Percentiles rank a stretch among this genome's conserved stretches.
Evolutionary conservation across 2,797 vertebrate genomes (phyloP).

Genomic region (Geotrypetes seraphini): DNA sequence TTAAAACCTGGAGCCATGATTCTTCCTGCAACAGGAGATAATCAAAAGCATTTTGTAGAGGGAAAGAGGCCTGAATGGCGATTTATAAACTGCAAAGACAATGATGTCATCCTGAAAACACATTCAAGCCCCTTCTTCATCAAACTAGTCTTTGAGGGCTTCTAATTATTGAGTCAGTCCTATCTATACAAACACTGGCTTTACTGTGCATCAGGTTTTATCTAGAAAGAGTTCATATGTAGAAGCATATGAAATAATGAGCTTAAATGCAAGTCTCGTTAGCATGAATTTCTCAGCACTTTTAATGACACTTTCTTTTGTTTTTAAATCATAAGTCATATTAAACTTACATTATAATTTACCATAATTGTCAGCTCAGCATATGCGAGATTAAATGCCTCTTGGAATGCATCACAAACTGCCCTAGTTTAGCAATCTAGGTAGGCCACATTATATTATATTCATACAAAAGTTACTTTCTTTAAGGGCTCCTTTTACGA

Average conservation of each 20-base stretch:
- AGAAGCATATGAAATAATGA: neutral
- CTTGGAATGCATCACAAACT: too few species aligned
- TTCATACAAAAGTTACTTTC: too few species aligned
- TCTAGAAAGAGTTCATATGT: neutral
- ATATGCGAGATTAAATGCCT: too few species aligned
- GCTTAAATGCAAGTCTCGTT: conserved; percentile 7
- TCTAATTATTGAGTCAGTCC: conserved; percentile 5
- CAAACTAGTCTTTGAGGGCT: conserved; percentile 3
- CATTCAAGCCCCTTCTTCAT: conserved; percentile 2
- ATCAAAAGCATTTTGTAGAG: conserved; percentile 21
- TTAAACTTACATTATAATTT: neutral
- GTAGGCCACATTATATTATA: too few species aligned
- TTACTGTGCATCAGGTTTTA: conserved; percentile 6
- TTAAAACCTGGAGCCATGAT: conserved; percentile 27
- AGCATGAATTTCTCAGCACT: neutral
- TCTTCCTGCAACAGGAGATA: conserved; percentile 15
- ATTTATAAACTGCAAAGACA: conserved; percentile 26
- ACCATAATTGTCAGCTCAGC: neutral
- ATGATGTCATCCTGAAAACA: conserved; percentile 26
- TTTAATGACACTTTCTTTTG: neutral
- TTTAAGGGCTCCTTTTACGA: too few species aligned
- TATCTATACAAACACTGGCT: neutral
- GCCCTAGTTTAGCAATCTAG: too few species aligned
- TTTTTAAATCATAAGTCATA: neutral
- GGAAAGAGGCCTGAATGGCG: conserved; percentile 5